Percentiles rank a stretch among this genome's conserved stretches.
These are phyloP conservation scores for Mirza zaza DNA, from an alignment of 2,113 vertebrate species.

Conservation along the genomic window DNA sequence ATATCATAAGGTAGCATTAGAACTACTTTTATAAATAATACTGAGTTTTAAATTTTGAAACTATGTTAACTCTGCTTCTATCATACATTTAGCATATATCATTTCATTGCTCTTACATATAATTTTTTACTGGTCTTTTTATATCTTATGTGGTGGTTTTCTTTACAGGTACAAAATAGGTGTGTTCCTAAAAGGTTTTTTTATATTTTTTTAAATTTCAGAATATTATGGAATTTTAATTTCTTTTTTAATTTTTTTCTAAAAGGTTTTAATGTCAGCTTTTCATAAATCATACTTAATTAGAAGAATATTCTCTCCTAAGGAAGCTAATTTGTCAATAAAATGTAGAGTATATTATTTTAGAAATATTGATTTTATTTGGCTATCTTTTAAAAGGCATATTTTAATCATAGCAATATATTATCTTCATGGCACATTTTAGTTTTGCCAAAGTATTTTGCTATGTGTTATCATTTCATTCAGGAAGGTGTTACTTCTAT, in stretches of 20 bases:
- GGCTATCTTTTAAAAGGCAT: background rate
- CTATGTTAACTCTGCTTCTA: background rate
- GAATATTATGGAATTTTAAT: too few species aligned
- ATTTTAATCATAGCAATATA: constrained; percentile 29
- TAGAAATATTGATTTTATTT: constrained; percentile 24
- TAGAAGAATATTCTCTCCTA: constrained; percentile 7
- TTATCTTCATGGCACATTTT: constrained; percentile 26
- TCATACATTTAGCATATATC: background rate
- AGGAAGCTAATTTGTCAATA: constrained; percentile 29
- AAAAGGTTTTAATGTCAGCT: background rate
- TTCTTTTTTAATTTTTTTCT: background rate
- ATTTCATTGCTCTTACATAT: background rate
- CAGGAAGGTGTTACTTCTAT: background rate
- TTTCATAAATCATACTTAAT: constrained; percentile 11
- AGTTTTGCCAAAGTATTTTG: constrained; percentile 1
- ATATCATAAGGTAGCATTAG: background rate
- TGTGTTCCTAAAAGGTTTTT: constrained; percentile 8
- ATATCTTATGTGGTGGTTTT: background rate
- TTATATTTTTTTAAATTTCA: too few species aligned
- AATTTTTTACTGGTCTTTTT: background rate
- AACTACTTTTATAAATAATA: constrained; percentile 46
- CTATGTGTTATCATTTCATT: background rate
- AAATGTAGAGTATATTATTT: constrained; percentile 27
- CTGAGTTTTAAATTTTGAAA: background rate
- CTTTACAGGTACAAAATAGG: constrained; percentile 6